These are phyloP conservation scores for Eospalax fontanierii DNA, from an alignment of 2,797 vertebrate genomes.

Conservation along the genomic window DNA sequence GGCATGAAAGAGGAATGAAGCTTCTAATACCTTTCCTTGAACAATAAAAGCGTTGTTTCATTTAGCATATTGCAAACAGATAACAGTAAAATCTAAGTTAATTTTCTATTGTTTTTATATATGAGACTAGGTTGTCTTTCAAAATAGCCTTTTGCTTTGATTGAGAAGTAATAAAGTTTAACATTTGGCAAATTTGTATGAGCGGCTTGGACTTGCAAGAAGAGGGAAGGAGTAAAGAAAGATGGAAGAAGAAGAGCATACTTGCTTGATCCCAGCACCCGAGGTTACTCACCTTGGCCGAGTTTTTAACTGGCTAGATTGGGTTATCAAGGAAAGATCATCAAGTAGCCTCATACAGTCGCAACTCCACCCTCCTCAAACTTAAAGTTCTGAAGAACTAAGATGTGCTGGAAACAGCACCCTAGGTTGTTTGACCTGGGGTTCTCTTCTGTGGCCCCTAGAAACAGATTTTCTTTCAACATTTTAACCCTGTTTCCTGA, in stretches of 20 bases:
- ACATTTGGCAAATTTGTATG: neutral
- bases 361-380: neutral
- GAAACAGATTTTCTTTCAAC: neutral
- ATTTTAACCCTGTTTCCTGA: no score
- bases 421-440: no score
- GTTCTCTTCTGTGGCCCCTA: no score
- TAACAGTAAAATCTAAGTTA: neutral
- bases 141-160: neutral
- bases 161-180: neutral
- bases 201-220: neutral
- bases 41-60: neutral
- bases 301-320: neutral
- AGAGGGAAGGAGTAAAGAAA: neutral
- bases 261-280: fast-evolving
- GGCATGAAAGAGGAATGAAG: neutral
- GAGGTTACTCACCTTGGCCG: neutral
- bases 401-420: neutral
- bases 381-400: neutral
- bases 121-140: neutral
- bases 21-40: neutral
- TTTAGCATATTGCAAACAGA: neutral
- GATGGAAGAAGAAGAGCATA: neutral
- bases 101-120: neutral
- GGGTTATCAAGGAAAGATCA: neutral
- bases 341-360: neutral